Conservation (phyloP, 2,888 invertebrate genomes). For the Agriopis aurantiaria region DNA sequence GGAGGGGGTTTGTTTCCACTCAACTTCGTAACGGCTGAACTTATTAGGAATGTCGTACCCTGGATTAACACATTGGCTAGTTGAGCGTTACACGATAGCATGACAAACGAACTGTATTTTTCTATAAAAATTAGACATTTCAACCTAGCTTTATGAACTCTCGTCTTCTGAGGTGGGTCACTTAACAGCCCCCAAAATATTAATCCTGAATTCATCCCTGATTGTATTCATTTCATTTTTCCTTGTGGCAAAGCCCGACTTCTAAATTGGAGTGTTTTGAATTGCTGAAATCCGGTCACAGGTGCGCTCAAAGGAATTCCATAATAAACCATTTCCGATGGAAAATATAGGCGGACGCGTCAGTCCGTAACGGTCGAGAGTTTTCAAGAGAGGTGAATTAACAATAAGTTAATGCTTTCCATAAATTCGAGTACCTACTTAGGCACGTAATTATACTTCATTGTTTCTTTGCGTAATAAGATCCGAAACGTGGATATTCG, state of each 20-base stretch:
- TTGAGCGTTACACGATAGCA: too few relatives aligned
- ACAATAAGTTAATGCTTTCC: neutral
- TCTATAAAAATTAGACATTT: too few relatives aligned
- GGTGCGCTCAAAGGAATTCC: constrained; percentile 64
- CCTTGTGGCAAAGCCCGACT: constrained; percentile 53
- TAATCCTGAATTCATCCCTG: constrained; percentile 10
- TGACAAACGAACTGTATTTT: neutral
- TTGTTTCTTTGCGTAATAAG: too few relatives aligned
- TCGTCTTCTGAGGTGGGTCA: neutral
- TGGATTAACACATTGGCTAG: too few relatives aligned
- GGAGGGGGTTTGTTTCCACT: too few relatives aligned
- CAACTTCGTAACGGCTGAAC: too few relatives aligned
- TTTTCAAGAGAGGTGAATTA: neutral
- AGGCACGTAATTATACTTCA: too few relatives aligned
- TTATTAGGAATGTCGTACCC: too few relatives aligned
- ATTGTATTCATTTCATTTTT: constrained; percentile 57
- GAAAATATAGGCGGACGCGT: constrained; percentile 44
- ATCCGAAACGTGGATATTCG: too few relatives aligned
- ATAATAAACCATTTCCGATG: constrained; percentile 62
- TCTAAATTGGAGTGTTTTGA: constrained; percentile 70
- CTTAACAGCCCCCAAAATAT: neutral
- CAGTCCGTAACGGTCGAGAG: constrained; percentile 8
- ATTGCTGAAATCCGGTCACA: constrained; percentile 64
- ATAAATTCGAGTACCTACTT: too few relatives aligned
- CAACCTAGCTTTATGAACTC: neutral